Conservation (phyloP, 2,113 vertebrate genomes). For the Gymnarchus niloticus region DNA sequence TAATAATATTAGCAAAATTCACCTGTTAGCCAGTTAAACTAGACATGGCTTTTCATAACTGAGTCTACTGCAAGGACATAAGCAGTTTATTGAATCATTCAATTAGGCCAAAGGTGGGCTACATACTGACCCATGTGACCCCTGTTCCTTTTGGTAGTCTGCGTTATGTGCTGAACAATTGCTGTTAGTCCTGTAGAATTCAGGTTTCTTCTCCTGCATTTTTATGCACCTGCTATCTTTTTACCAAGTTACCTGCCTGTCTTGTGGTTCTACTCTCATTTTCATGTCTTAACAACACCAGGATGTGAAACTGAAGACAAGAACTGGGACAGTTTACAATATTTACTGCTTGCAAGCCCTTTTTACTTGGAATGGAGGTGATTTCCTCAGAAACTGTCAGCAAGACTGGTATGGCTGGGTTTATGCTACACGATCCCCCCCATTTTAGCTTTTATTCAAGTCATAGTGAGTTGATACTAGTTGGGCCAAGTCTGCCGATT, state of each 20-base stretch:
- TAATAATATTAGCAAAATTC: too few species aligned
- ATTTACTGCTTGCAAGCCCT: not conserved
- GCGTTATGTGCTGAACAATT: not conserved
- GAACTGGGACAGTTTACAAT: not conserved
- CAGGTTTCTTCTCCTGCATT: not conserved
- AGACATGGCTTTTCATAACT: too few species aligned
- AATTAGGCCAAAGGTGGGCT: not conserved
- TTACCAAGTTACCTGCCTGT: not conserved
- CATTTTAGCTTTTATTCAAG: too few species aligned
- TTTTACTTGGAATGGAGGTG: not conserved
- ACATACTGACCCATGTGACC: not conserved
- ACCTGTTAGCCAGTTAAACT: too few species aligned
- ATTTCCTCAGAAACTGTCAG: not conserved
- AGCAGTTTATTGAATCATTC: not conserved
- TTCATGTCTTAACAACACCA: not conserved
- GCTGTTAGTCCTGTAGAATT: not conserved
- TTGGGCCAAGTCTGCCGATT: too few species aligned
- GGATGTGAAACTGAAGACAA: slow-evolving; percentile 4
- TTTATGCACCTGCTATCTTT: not conserved
- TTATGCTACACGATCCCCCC: too few species aligned
- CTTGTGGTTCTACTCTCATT: not conserved
- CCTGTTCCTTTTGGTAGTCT: not conserved
- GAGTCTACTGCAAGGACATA: not conserved
- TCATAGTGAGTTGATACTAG: too few species aligned
- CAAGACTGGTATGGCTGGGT: too few species aligned